A percentile compares a stretch with the other conserved stretches of the same genome.
phyloP scores from a whole-genome alignment of 1,140 invertebrate genomes.

The Drosophila kohkoa region DNA sequence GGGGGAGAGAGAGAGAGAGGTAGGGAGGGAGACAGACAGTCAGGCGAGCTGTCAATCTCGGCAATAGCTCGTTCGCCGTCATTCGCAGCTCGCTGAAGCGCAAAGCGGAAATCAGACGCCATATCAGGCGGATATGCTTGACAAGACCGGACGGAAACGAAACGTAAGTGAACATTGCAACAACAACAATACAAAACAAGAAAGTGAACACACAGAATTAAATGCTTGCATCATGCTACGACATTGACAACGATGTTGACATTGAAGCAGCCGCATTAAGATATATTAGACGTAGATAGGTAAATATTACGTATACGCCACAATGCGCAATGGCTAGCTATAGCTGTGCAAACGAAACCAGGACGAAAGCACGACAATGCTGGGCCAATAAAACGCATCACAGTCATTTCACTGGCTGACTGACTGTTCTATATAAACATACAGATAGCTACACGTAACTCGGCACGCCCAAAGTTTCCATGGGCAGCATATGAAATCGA shows the following conservation, averaged over 20 bases:
- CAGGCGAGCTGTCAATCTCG: slow-evolving; percentile 63
- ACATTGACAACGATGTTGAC: slow-evolving; percentile 15
- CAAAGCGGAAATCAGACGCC: slow-evolving; percentile 75
- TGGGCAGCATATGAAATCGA: slow-evolving; percentile 53
- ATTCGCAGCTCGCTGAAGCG: slow-evolving; percentile 59
- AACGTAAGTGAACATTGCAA: slow-evolving; percentile 58
- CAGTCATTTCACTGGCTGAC: slow-evolving; percentile 7
- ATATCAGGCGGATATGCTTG: slow-evolving; percentile 70
- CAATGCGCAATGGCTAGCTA: neutral
- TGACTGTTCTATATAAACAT: slow-evolving; percentile 31
- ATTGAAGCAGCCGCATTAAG: slow-evolving; percentile 18
- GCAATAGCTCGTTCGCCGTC: slow-evolving; percentile 33
- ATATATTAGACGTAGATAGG: slow-evolving; percentile 32
- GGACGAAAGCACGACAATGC: slow-evolving; percentile 16
- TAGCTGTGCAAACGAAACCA: slow-evolving; percentile 12
- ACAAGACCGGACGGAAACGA: slow-evolving; percentile 69
- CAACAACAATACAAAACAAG: slow-evolving; percentile 34
- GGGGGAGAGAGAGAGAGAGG: neutral
- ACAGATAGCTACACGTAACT: slow-evolving; percentile 7
- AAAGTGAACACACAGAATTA: slow-evolving; percentile 17
- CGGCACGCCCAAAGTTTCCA: slow-evolving; percentile 30
- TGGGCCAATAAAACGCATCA: slow-evolving; percentile 54
- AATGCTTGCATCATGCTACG: slow-evolving; percentile 8
- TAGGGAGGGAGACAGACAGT: too few relatives aligned
- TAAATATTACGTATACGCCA: slow-evolving; percentile 54